These are phyloP conservation scores for Nasua narica DNA, from an alignment of 2,797 vertebrate genomes.

Conservation along the genomic window DNA sequence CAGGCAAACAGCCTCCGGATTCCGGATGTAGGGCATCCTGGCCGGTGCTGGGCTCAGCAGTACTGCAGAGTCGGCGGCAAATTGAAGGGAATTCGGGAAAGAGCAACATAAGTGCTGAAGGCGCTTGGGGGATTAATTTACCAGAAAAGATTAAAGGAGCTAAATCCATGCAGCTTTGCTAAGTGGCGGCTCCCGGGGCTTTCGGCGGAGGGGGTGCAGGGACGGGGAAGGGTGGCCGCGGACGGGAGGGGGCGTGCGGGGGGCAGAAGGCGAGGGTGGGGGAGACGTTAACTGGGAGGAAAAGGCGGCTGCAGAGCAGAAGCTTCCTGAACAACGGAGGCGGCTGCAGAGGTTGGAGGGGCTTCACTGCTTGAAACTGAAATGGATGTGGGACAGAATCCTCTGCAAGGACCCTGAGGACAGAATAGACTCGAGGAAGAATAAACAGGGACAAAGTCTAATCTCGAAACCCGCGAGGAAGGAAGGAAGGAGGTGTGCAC, in stretches of 20 bases:
- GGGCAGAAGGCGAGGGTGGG: background rate
- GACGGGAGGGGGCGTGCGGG: background rate
- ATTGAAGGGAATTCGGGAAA: slow-evolving; percentile 58
- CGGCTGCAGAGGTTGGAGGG: background rate
- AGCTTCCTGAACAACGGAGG: slow-evolving; percentile 63
- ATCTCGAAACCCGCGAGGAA: background rate
- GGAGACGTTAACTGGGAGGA: background rate
- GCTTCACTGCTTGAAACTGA: slow-evolving; percentile 58
- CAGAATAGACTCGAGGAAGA: slow-evolving; percentile 28
- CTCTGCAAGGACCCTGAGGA: slow-evolving; percentile 44
- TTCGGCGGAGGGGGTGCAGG: slow-evolving; percentile 30
- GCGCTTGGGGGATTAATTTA: slow-evolving; percentile 78
- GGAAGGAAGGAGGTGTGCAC: rapidly evolving
- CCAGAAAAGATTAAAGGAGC: slow-evolving; percentile 78
- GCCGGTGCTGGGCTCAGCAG: slow-evolving; percentile 50
- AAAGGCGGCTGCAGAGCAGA: slow-evolving; percentile 12
- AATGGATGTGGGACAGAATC: slow-evolving; percentile 40
- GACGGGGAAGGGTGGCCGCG: background rate
- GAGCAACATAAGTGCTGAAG: slow-evolving; percentile 72
- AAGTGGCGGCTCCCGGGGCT: slow-evolving; percentile 51
- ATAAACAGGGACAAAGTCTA: slow-evolving; percentile 21
- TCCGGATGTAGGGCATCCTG: background rate
- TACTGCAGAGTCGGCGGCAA: slow-evolving; percentile 26
- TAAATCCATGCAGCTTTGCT: slow-evolving; percentile 75
- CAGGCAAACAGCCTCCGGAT: background rate